Conservation (phyloP, 1,140 invertebrate species). For the Amphibalanus amphitrite region DNA sequence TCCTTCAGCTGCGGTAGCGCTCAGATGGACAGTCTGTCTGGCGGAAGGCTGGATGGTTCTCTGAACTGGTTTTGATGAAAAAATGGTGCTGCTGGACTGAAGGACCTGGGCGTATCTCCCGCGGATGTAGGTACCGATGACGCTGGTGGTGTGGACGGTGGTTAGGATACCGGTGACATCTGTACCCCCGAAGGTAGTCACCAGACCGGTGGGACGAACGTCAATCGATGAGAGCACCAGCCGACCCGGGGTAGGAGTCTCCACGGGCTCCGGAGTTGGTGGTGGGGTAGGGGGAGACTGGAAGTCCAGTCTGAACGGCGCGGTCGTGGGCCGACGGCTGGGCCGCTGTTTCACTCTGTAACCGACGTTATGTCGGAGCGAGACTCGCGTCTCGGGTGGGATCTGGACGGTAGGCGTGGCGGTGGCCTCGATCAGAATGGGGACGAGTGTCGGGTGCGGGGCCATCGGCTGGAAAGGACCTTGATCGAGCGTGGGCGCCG, state of each 20-base stretch:
- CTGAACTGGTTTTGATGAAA: slow-evolving; percentile 16
- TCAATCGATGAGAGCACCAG: slow-evolving; percentile 24
- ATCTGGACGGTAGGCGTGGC: slow-evolving; percentile 5
- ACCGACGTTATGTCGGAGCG: neutral
- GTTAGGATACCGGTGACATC: slow-evolving; percentile 62
- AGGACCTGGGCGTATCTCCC: slow-evolving; percentile 62
- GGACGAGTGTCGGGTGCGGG: slow-evolving; percentile 10
- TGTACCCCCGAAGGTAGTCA: slow-evolving; percentile 61
- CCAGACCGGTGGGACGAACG: slow-evolving; percentile 41
- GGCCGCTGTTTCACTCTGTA: neutral
- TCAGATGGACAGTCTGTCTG: neutral
- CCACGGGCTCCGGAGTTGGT: slow-evolving; percentile 5
- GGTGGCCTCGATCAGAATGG: slow-evolving; percentile 16
- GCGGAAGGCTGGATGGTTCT: neutral
- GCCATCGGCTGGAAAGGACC: neutral
- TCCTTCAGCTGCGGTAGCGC: too few relatives aligned
- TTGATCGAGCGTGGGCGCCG: neutral
- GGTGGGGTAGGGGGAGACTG: slow-evolving; percentile 24
- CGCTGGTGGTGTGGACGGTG: slow-evolving; percentile 68
- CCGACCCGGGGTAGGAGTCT: slow-evolving; percentile 13
- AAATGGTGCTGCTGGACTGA: slow-evolving; percentile 46
- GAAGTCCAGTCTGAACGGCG: slow-evolving; percentile 1
- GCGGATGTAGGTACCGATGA: slow-evolving; percentile 69
- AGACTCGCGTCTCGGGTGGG: neutral
- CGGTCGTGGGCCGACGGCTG: neutral